Evolutionary conservation across 2,888 invertebrate genomes (phyloP), one percentile per base, ranked within the genome.

Genomic region (Neoitamus cyanurus): DNA sequence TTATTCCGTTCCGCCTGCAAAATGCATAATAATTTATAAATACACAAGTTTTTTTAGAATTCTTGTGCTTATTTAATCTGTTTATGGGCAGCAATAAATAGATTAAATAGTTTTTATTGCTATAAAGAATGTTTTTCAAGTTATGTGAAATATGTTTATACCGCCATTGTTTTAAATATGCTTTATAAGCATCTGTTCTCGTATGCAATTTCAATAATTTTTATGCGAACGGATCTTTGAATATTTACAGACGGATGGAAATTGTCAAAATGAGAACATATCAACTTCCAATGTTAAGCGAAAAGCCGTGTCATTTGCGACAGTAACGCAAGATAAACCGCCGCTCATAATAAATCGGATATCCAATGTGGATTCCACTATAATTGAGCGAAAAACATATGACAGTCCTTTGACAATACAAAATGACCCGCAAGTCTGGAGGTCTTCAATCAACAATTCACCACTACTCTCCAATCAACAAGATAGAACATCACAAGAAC

Each of bases 391-490:
- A 13, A 83, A 83, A 70, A 36, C 83, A n/a, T 83, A 83, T 70
- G 70, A 83, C 5, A 78, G 58, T 37, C 42, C 75, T 78, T 28
- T 78, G n/a, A 78, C 48, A 70, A 34, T 70, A 82, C 34, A 82
- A 84, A 77, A 48, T 42, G 28, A 72, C 11, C 20, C 82, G 75
- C 28, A 72, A 36, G 34, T 25, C 37, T 84, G 48, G 69, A 36
- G 31, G 20, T 46, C 77, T 28, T 70, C 78, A 69, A 77, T 46
- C 48, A 83, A 70, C 30, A 30, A 46, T 83, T 11, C 72, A 84
- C 72, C 82, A 73, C 7, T 58, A 31, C 46, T 58, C 85, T 72
- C 15, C 83, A 84, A 83, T 83, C 83, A 85, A 85, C 83, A 78
- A 46, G 48, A 83, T n/a, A 31, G 28, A 34, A 28, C 34, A 34